Base-by-base conservation (phyloP, 2,797 vertebrate species). In the Falco peregrinus region DNA sequence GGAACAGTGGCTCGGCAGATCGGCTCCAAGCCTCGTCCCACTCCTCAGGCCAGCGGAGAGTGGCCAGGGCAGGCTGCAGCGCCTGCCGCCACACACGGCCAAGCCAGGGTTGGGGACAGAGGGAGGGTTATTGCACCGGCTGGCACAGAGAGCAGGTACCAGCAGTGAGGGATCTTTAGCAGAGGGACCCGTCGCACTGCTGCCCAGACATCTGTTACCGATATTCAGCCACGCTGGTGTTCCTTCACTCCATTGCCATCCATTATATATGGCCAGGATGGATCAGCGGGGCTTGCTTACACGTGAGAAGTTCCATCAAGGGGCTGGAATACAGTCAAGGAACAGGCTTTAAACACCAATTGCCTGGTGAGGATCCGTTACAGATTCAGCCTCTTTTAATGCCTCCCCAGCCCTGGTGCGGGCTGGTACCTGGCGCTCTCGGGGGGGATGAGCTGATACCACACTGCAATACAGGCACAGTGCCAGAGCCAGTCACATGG, bases 401-500 rank as follows among this genome's bases (percentile, higher is more conserved):
- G 25, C 17, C 17, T 25, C 61, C 47, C 35, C 2, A 0, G 16
- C 21, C 54, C 10, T 5, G 7, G 25, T 3, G 20, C 0, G 0
- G 45, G 45, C 45, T 54, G 48, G 16, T 1, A 8, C 24, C 47
- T 0, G 2, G 37, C 37, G 22, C 13, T 64, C 21, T 54, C 1
- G 0, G 1, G 22, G 57, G 6, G 11, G 7, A 41, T 26, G 37
- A 82, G 61, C 45, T 4, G 18, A 53, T 1, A 1, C 13, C 57
- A 37, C 41, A 43, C 37, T 63, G n/a, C 68, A 19, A 9, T 5
- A 19, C 17, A 60, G 20, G 63, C 1, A 7, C 17, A 67, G 61
- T 9, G 2, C 20, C 39, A 7, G 45, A 21, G 63, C 1, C 3
- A 37, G 35, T 59, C 19, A n/a, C 4, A 1, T 7, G 16, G 50